A percentile compares a stretch with the other conserved stretches of the same genome.
Conservation (phyloP, 2,113 vertebrate species). For the Oreochromis niloticus region DNA sequence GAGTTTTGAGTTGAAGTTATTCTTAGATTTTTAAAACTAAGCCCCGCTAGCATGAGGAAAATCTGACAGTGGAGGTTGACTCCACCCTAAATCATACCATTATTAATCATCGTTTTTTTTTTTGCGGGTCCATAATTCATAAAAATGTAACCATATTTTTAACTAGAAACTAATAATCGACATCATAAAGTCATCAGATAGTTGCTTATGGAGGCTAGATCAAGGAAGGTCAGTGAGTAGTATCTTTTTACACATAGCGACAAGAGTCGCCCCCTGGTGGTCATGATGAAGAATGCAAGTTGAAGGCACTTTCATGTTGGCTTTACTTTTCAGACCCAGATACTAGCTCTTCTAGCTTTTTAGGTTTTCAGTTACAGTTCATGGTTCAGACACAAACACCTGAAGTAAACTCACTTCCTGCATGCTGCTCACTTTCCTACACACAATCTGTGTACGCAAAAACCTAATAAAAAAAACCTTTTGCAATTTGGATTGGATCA, state of each 20-base stretch:
- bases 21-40: background rate
- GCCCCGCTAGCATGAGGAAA: background rate
- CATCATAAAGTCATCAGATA: background rate
- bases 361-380: background rate
- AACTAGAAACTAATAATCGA: background rate
- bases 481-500: background rate
- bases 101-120: background rate
- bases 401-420: background rate
- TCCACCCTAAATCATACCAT: background rate
- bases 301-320: background rate
- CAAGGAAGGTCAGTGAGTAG: background rate
- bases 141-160: background rate
- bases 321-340: background rate
- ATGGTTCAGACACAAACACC: background rate
- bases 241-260: background rate
- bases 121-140: accelerated
- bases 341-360: background rate
- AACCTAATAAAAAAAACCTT: accelerated
- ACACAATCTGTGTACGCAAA: background rate
- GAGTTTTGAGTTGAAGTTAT: background rate
- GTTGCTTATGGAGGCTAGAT: background rate
- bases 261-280: background rate
- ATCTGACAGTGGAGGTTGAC: background rate
- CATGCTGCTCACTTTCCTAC: background rate
- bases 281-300: background rate